Conservation (phyloP, 2,113 vertebrate genomes). For the Pseudorectes ferrugineus region DNA sequence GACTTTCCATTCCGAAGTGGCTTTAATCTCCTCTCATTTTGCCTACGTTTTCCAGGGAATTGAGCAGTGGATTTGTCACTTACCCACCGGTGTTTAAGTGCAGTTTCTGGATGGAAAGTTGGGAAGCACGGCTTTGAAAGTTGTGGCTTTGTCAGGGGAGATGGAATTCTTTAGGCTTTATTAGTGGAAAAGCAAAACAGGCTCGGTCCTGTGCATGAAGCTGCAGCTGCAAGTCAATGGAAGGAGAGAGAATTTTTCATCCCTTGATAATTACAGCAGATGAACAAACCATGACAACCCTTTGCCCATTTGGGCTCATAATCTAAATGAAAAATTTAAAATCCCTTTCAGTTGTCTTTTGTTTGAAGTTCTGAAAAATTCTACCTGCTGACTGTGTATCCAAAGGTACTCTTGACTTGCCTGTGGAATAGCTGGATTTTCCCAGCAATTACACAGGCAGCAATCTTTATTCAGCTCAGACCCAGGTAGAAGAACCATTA, state of each 20-base stretch:
- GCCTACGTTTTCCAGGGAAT: background rate
- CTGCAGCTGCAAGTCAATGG: background rate
- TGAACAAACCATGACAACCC: background rate
- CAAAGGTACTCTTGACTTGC: background rate
- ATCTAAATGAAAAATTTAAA: background rate
- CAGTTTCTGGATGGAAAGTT: background rate
- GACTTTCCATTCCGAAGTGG: accelerated
- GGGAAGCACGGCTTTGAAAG: background rate
- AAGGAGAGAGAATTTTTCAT: background rate
- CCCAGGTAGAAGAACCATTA: background rate
- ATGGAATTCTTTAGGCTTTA: background rate
- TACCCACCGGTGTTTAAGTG: background rate
- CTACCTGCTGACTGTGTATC: background rate
- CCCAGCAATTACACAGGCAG: background rate
- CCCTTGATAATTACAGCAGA: background rate
- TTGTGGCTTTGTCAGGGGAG: background rate
- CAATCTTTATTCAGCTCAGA: background rate
- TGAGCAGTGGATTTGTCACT: background rate
- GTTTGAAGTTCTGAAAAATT: background rate
- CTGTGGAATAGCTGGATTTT: background rate
- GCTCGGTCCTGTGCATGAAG: background rate
- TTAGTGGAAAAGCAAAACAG: background rate
- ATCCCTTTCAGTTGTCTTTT: background rate
- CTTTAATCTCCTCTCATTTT: background rate
- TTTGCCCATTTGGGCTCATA: background rate